Evolutionary conservation across 2,797 vertebrate genomes (phyloP).

Genomic region (Acestrorhynchus altus): DNA sequence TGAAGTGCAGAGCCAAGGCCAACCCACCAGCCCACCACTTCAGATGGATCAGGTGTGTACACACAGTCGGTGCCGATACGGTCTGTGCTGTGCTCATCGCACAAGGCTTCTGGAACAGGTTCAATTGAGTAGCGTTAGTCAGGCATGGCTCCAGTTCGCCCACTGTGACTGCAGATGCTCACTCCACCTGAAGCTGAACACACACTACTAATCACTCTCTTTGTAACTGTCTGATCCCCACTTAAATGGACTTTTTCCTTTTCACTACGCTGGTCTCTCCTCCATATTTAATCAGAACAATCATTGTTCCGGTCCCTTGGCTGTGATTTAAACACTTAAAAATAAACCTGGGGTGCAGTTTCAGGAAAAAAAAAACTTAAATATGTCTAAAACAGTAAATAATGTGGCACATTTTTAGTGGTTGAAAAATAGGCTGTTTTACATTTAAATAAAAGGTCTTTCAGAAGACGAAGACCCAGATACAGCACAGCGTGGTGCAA

Average conservation of each 20-base stretch:
- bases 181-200: constrained; percentile 14
- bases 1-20: constrained; percentile 93
- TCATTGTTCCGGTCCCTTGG: constrained; percentile 1
- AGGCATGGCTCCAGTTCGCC: constrained; percentile 32
- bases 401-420: no score
- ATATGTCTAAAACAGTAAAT: no score
- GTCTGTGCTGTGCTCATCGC: not conserved
- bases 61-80: constrained; percentile 1
- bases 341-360: not conserved
- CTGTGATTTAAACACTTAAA: not conserved
- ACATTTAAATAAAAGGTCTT: no score
- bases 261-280: constrained; percentile 18
- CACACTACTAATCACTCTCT: constrained; percentile 6
- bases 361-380: no score
- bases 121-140: constrained; percentile 21
- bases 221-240: not conserved
- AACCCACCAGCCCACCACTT: constrained; percentile 93
- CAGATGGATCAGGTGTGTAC: constrained; percentile 91
- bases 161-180: constrained; percentile 42
- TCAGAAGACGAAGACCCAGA: no score
- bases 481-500: no score
- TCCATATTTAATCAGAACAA: constrained; percentile 4
- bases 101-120: constrained; percentile 24
- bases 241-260: constrained; percentile 16
- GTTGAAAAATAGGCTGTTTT: no score